A percentile compares a stretch with the other conserved stretches of the same genome.
phyloP scores from a whole-genome alignment of 2,888 invertebrate genomes.

The Carpatolechia fugitivella region DNA sequence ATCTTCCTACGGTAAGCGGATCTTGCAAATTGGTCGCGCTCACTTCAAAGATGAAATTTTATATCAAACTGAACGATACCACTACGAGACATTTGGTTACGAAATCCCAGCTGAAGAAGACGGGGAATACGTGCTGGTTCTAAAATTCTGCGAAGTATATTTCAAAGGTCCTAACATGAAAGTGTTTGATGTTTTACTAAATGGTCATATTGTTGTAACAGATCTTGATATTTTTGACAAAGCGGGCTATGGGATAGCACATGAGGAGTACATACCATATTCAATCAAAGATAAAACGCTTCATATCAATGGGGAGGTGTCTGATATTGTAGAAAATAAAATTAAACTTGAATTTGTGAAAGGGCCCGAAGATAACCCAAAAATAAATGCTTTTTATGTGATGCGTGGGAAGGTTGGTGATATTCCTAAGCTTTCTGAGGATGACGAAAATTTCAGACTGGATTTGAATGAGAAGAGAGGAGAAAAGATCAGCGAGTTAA shows the following conservation, averaged over 20 bases:
- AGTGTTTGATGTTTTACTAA: constrained; percentile 96
- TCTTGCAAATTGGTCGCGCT: constrained; percentile 91
- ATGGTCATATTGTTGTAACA: constrained; percentile 94
- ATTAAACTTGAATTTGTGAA: constrained; percentile 94
- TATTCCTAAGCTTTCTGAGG: constrained; percentile 89
- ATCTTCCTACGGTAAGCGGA: constrained; percentile 95
- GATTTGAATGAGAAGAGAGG: too few species aligned
- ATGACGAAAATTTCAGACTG: too few species aligned
- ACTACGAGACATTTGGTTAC: constrained; percentile 95
- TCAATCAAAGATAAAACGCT: constrained; percentile 89
- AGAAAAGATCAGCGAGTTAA: too few species aligned
- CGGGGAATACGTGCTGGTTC: constrained; percentile 95
- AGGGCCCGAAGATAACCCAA: constrained; percentile 97
- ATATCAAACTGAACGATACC: constrained; percentile 97
- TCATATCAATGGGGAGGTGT: constrained; percentile 90
- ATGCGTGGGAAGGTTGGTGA: constrained; percentile 91
- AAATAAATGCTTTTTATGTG: constrained; percentile 96
- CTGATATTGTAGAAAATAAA: constrained; percentile 89
- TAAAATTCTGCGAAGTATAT: constrained; percentile 99
- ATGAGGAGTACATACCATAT: constrained; percentile 96
- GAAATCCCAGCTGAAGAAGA: constrained; percentile 92
- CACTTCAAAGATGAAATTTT: constrained; percentile 89
- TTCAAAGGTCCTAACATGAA: constrained; percentile 96
- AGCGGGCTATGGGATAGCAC: constrained; percentile 95
- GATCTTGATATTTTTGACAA: constrained; percentile 96